These are phyloP conservation scores for Sylvicola fuscatus DNA, from an alignment of 2,888 invertebrate species.

Conservation along the genomic window DNA sequence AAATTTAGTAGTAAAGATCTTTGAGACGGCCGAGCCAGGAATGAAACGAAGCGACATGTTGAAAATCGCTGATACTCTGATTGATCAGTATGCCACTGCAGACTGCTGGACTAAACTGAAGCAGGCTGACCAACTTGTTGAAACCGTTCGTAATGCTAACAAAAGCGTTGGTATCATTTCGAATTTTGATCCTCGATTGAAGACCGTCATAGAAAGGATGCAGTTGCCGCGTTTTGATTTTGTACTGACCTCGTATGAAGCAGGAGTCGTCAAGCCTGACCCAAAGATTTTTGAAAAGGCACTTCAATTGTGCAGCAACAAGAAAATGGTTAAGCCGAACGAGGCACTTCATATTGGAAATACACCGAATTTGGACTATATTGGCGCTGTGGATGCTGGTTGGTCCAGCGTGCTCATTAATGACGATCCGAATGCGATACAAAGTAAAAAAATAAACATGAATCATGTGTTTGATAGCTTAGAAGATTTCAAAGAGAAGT, in stretches of 20 bases:
- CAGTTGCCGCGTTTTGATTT: slow-evolving; percentile 53
- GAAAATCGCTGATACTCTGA: slow-evolving; percentile 34
- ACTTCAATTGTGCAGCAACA: slow-evolving; percentile 24
- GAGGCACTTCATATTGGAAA: slow-evolving; percentile 75
- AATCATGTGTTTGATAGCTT: slow-evolving; percentile 12
- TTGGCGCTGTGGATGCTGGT: slow-evolving; percentile 49
- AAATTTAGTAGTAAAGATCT: slow-evolving; percentile 18
- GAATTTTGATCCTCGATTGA: slow-evolving; percentile 70
- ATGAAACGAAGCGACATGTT: slow-evolving; percentile 12
- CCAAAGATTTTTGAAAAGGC: slow-evolving; percentile 25
- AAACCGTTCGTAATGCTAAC: slow-evolving; percentile 24
- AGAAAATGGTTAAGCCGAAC: slow-evolving; percentile 16
- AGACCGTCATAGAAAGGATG: slow-evolving; percentile 39
- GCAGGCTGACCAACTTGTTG: slow-evolving; percentile 34
- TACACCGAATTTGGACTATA: slow-evolving; percentile 48
- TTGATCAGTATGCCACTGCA: slow-evolving; percentile 43
- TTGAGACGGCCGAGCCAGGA: slow-evolving; percentile 11
- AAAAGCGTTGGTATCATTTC: slow-evolving; percentile 56
- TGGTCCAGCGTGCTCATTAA: slow-evolving; percentile 35
- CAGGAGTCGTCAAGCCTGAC: slow-evolving; percentile 28
- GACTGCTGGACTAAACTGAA: slow-evolving; percentile 49
- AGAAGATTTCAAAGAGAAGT: slow-evolving; percentile 10
- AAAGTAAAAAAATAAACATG: slow-evolving; percentile 5
- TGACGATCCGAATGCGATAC: slow-evolving; percentile 5
- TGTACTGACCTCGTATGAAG: slow-evolving; percentile 56